Percentiles rank a stretch among this genome's conserved stretches.
These are phyloP conservation scores for Clamator glandarius DNA, from an alignment of 2,797 vertebrate genomes.

Conservation along the genomic window DNA sequence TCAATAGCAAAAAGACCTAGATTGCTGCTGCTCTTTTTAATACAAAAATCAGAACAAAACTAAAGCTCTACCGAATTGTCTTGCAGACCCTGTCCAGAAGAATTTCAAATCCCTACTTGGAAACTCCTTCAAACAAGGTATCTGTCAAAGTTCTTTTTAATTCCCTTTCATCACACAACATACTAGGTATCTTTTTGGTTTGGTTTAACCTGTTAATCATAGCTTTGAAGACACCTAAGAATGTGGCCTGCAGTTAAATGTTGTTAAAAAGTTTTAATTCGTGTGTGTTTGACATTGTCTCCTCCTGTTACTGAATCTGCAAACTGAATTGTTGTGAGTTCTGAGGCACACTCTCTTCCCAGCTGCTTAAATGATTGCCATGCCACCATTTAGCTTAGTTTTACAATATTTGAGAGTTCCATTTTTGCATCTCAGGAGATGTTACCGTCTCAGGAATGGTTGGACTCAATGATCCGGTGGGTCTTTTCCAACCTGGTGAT, in stretches of 20 bases:
- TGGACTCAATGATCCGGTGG: too few species aligned
- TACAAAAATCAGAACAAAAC: background rate
- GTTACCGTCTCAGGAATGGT: background rate
- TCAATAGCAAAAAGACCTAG: background rate
- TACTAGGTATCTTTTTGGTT: background rate
- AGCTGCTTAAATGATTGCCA: background rate
- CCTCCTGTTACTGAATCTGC: background rate
- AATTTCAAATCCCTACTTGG: constrained; percentile 82
- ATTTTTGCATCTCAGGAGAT: background rate
- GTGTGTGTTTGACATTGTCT: background rate
- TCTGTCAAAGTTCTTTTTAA: background rate
- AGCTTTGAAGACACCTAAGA: constrained; percentile 13
- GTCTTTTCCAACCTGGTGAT: too few species aligned
- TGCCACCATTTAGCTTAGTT: background rate
- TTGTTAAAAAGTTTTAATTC: background rate
- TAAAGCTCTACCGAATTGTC: constrained; percentile 1
- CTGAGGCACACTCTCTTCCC: rapidly evolving
- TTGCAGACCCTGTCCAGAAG: constrained; percentile 80
- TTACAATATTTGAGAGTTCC: background rate
- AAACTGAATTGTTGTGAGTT: background rate
- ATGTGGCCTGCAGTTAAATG: constrained; percentile 6
- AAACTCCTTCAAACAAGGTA: constrained; percentile 81
- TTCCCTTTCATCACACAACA: background rate
- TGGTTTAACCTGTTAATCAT: background rate
- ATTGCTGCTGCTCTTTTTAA: background rate